Evolutionary conservation across 2,113 vertebrate genomes (phyloP), one percentile per base, ranked within the genome.

Genomic region (Psittacus erithacus): DNA sequence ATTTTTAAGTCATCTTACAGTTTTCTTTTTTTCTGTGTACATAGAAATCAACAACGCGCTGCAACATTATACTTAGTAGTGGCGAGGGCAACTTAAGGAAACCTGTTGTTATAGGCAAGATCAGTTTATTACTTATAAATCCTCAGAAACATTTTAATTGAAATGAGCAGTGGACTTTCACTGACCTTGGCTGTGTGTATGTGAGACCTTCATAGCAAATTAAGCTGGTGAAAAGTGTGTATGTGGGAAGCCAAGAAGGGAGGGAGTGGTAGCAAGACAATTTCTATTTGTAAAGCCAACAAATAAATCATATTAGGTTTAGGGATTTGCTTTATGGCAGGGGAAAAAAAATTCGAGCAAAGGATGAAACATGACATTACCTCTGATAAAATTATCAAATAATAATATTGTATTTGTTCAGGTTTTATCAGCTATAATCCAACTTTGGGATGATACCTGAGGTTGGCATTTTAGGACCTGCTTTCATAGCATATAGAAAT

Each of bases 71-170:
- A 95, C 86, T 86, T 91, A 96, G 93, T 88, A 96, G 96, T 62
- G 82, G 19, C 49, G 94, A 92, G 90, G 77, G 29, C 17, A 52
- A 89, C 89, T 96, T 93, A 31, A 89, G 82, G 49, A 97, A 96
- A 97, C 88, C 95, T 97, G 95, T 97, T 98, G 97, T 97, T 97
- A 97, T 83, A 96, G 86, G 92, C 77, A 52, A 94, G 97, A 96
- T 96, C 84, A 78, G 74, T 97, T 97, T 97, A 95, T 97, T 97
- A 96, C 93, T 91, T 97, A 91, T 91, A 97, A 97, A 97, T 97
- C 96, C 91, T 96, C 60, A 46, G 95, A 98, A 97, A 98, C 82
- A 92, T 91, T 97, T 97, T 98, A 97, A 98, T 96, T 97, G 96
- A 97, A 98, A 97, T 88, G 96, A 96, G 90, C 95, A 96, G 93